phyloP scores from a whole-genome alignment of 2,888 invertebrate species.

The Parnassius mnemosyne region DNA sequence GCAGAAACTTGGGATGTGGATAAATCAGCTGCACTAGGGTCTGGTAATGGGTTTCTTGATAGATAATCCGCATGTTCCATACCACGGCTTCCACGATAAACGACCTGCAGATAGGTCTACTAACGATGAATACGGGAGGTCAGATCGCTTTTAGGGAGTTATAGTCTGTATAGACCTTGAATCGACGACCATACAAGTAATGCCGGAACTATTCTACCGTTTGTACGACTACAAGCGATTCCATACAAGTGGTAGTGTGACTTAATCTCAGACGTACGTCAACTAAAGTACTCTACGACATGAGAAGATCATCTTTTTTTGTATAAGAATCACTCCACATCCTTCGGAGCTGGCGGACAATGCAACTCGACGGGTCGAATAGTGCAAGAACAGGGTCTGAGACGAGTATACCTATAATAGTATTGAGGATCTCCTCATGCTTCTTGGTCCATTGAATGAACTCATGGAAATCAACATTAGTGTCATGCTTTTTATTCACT shows the following conservation, averaged over 20 bases:
- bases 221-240: slow-evolving; percentile 20
- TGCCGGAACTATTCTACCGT: slow-evolving; percentile 27
- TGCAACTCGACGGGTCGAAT: neutral
- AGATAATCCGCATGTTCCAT: no score
- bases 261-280: neutral
- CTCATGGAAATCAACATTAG: no score
- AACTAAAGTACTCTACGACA: no score
- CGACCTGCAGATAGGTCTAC: no score
- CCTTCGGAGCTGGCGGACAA: neutral
- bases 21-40: no score
- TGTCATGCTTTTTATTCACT: no score
- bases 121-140: no score
- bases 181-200: slow-evolving; percentile 28
- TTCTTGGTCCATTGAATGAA: no score
- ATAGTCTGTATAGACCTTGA: slow-evolving; percentile 30
- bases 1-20: no score
- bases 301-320: neutral
- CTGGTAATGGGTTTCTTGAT: no score
- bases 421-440: no score
- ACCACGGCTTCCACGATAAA: no score
- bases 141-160: slow-evolving; percentile 14
- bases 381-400: neutral
- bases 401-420: neutral
- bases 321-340: neutral
- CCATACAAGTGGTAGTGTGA: slow-evolving; percentile 3